A percentile compares a stretch with the other conserved stretches of the same genome.
Conservation (phyloP, 1,140 invertebrate species). For the Sarcophaga bullata region DNA sequence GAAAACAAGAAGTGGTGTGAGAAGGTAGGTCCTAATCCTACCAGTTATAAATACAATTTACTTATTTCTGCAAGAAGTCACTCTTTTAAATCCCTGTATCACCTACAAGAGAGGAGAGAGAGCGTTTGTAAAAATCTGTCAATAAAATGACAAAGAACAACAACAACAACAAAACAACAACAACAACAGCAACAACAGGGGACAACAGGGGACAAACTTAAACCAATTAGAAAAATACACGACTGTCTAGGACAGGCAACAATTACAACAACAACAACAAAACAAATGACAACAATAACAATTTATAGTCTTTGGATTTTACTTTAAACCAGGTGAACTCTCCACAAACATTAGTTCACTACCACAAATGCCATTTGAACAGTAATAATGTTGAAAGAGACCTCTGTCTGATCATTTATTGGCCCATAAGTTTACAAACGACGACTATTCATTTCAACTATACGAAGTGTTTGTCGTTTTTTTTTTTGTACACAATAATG, state of each 20-base stretch:
- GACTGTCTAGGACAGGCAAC: neutral
- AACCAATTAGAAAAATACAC: slow-evolving; percentile 18
- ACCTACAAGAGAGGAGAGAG: neutral
- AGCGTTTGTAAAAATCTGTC: neutral
- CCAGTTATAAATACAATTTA: no score
- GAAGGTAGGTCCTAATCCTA: no score
- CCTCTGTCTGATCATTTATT: neutral
- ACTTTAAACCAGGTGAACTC: neutral
- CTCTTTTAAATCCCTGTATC: neutral
- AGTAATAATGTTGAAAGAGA: neutral
- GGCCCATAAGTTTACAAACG: neutral
- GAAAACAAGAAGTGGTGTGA: no score
- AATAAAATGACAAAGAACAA: neutral
- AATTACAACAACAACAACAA: neutral
- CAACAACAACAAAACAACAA: neutral
- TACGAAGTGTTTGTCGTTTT: no score
- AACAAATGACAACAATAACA: neutral
- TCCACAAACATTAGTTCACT: neutral
- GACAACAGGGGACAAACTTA: neutral
- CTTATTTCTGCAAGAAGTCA: neutral
- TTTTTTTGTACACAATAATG: neutral
- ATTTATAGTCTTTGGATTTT: neutral
- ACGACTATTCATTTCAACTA: no score
- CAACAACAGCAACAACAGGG: neutral
- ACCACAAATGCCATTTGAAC: neutral